Evolutionary conservation across 2,113 vertebrate genomes (phyloP), one percentile per base, ranked within the genome.

Genomic region (Chionis minor): DNA sequence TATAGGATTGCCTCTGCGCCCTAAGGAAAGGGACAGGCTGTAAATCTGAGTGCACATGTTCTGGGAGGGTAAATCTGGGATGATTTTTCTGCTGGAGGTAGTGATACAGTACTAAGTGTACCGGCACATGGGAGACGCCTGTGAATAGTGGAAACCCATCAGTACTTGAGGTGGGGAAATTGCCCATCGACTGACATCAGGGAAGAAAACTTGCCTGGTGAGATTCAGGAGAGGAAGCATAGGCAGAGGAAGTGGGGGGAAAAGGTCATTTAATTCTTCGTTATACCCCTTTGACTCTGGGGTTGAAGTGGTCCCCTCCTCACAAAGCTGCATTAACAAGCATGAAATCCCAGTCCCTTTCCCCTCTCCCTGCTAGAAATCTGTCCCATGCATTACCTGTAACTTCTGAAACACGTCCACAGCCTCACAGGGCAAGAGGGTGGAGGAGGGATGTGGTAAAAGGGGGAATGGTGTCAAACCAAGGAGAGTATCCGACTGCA

Each of bases 401-500:
- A 51, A 55, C 21, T 47, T 20, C n/a, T 8, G 70, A 67, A 75
- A 42, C 32, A 55, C 3, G 1, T 8, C 24, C 65, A 62, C 16
- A 51, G 62, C 18, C 51, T 52, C 71, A 65, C 6, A 59, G 47
- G 70, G 17, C 0, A 2, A 44, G 44, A 75, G 24, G 32, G 17
- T 23, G 12, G 14, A 71, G 73, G 22, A 65, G 27, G 14, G 17
- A n/a, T 0, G 0, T 4, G 30, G 44, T 26, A 20, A 56, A 87
- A 27, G 26, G 19, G 32, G 16, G 14, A 69, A 79, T 54, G 1
- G 0, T 44, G 55, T 86, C 70, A 91, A 79, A 71, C 12, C 44
- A 45, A 2, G 0, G 8, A 54, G n/a, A 8, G n/a, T 7, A 35
- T 49, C 56, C 0, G 12, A 19, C 77, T 54, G 17, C 55, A 54